Conservation (phyloP, 1,140 invertebrate species). For the Meloidogyne floridensis region DNA sequence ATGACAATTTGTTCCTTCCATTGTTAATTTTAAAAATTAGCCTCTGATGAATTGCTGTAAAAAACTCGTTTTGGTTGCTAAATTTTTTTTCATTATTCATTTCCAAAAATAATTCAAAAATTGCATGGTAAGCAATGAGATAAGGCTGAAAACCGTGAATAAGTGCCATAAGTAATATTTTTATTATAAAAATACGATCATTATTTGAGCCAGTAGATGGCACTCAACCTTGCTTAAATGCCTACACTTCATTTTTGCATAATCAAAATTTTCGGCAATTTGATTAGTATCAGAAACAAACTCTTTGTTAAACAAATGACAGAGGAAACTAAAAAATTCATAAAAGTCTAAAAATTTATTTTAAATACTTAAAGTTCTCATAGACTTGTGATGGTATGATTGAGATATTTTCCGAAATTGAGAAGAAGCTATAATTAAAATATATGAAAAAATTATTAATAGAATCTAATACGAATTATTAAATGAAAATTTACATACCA, state of each 20-base stretch:
- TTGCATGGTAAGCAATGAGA: conserved; percentile 4
- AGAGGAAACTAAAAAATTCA: not conserved
- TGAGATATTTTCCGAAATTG: not conserved
- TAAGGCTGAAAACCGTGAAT: conserved; percentile 14
- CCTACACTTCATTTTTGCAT: not conserved
- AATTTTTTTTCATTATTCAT: conserved; percentile 9
- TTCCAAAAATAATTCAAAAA: conserved; percentile 15
- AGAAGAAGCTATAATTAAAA: not conserved
- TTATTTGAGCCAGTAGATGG: conserved; percentile 4
- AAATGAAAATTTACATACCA: not conserved
- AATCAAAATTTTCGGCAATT: not conserved
- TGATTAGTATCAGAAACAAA: not conserved
- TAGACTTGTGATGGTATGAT: not conserved
- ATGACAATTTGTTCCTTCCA: conserved; percentile 1
- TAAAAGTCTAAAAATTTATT: not conserved
- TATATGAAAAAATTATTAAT: not conserved
- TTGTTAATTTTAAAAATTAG: not conserved
- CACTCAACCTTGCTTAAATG: not conserved
- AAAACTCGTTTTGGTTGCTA: not conserved
- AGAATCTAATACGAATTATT: not conserved
- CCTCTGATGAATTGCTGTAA: not conserved
- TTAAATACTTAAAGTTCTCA: conserved; percentile 4
- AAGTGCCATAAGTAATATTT: not conserved
- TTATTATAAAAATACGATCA: not conserved
- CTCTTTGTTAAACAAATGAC: not conserved